Base-by-base conservation (phyloP, 2,888 invertebrate species). In the Trachelus stipa region DNA sequence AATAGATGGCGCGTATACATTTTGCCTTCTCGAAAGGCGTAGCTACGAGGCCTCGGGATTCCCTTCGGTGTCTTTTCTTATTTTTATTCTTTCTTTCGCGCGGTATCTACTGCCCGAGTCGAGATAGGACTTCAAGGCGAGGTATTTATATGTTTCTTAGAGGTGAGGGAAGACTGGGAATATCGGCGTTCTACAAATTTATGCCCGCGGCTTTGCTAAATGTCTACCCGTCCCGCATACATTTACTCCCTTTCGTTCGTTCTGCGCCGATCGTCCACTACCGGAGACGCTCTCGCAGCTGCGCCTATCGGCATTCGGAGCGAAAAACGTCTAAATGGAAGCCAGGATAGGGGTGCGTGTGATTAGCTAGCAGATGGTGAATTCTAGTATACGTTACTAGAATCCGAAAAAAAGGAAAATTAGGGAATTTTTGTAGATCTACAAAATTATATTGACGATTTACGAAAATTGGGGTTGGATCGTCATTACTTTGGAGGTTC, bases 141-240 rank as follows among this genome's bases (percentile, higher is more conserved):
- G 56, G 56, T 56, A 34, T 71, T 71, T 71, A 71, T 34, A 23
- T 31, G 71, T 34, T 71, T 33, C 71, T 12, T 30, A 71, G 31
- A 71, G 71, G 71, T 31, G 33, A 71, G 33, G 71, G 71, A 71
- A 34, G 71, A 71, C 31, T 33, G 71, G 31, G 76, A 82, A 85
- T 86, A 87, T 87, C 83, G 85, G 82, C 81, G 83, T 83, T 79
- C 83, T 83, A 86, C 84, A 88, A 88, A 87, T 88, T 88, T 87
- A 88, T 88, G 85, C 86, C 83, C 85, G 82, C 84, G 85, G 83
- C 82, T 85, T 56, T 83, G 85, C 85, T 87, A 88, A 87, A 88
- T 84, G 86, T 87, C 84, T 81, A 79, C 82, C 56, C 81, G 78
- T 81, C 82, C 82, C 78, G 85, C 83, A 85, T 85, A 84, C 84